phyloP scores from a whole-genome alignment of 2,797 vertebrate genomes.

The Thripadectes ignobilis region DNA sequence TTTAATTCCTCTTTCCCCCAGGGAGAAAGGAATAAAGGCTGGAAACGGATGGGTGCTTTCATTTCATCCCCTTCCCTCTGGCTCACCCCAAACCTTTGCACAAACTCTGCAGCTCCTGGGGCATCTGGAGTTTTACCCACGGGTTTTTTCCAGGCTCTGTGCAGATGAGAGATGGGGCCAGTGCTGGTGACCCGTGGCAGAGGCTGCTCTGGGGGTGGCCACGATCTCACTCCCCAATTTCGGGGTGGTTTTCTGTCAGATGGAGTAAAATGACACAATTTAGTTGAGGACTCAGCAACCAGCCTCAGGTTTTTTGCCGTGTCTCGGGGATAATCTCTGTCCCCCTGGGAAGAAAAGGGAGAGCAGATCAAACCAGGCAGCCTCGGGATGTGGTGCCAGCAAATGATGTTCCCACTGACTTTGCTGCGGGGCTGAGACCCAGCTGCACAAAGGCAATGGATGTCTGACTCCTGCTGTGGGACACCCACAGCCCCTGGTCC shows the following conservation, averaged over 20 bases:
- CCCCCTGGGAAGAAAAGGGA: fast-evolving
- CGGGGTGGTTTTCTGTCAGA: fast-evolving
- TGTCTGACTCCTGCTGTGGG: neutral
- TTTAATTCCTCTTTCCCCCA: neutral
- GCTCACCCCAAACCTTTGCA: neutral
- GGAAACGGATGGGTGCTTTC: neutral
- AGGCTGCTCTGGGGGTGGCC: neutral
- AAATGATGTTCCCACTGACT: neutral
- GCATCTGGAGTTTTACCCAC: neutral
- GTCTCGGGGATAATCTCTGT: fast-evolving
- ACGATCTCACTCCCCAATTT: fast-evolving
- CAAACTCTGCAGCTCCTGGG: neutral
- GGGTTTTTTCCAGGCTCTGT: neutral
- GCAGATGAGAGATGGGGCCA: neutral
- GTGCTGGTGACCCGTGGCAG: fast-evolving
- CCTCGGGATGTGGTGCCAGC: neutral
- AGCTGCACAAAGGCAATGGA: fast-evolving
- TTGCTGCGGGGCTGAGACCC: neutral
- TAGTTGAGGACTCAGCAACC: neutral
- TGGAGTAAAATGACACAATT: fast-evolving
- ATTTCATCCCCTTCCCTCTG: neutral
- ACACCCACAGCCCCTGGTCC: fast-evolving
- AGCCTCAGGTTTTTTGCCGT: fast-evolving
- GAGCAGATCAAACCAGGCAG: neutral
- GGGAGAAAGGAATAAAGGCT: fast-evolving